Evolutionary conservation across 1,140 invertebrate genomes (phyloP).

Genomic region (Procambarus clarkii): DNA sequence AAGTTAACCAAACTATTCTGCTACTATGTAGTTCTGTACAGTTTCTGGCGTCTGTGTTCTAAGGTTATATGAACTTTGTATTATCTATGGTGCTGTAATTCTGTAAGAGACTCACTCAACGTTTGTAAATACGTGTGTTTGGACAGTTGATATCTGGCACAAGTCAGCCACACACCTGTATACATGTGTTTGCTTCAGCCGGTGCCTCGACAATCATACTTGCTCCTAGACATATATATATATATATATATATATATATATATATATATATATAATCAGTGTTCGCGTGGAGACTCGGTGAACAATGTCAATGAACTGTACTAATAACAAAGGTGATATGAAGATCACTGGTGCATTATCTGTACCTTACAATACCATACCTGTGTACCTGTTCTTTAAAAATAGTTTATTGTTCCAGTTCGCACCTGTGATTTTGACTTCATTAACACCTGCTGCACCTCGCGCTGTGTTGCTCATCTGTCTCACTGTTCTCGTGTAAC

Average conservation of each 20-base stretch:
- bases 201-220: slow-evolving; percentile 5
- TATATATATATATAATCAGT: too few relatives aligned
- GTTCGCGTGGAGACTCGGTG: too few relatives aligned
- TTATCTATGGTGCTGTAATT: slow-evolving; percentile 17
- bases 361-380: neutral
- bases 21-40: slow-evolving; percentile 10
- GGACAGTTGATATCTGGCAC: neutral
- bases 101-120: neutral
- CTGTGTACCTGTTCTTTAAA: neutral
- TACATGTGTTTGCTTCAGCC: neutral
- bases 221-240: neutral
- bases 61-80: neutral
- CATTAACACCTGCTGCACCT: neutral
- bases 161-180: neutral
- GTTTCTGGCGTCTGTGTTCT: neutral
- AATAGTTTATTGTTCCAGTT: neutral
- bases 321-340: too few relatives aligned
- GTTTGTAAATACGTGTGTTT: neutral
- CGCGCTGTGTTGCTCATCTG: neutral
- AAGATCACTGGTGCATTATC: neutral
- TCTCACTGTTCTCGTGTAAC: too few relatives aligned
- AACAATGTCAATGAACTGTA: too few relatives aligned
- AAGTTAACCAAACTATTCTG: neutral
- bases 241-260: too few relatives aligned
- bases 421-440: neutral